Base-by-base conservation (phyloP, 2,113 vertebrate genomes). In the Uria lomvia region DNA sequence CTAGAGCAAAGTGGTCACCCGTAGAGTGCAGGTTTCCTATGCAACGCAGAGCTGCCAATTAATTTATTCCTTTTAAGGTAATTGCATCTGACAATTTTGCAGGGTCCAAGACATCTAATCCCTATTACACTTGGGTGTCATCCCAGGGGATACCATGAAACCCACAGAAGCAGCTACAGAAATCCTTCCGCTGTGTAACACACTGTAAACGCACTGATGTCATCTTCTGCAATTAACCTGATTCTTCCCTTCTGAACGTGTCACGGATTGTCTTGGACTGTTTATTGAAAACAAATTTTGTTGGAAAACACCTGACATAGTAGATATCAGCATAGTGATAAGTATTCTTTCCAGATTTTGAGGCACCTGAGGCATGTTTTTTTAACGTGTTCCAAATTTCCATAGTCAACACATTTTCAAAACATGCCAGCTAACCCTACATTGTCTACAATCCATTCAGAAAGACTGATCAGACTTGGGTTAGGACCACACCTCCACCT, bases 161-260 rank as follows among this genome's bases (percentile, higher is more conserved):
- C 38, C 9, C 26, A 4, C 50, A 56, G 36, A 47, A 86, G 43
- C 40, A 76, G 20, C 26, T 47, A 27, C 22, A 80, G 84, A 84
- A 66, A 45, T 74, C 42, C 76, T 87, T n/a, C 34, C 9, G 19
- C 32, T 7, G 1, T 36, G 18, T 62, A 88, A 47, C n/a, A 90
- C 23, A 5, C 1, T 2, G 8, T n/a, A 49, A 67, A 15, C 9
- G 30, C 2, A 4, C 13, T 45, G 40, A 32, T n/a, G n/a, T 4
- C 0, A 19, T 38, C 52, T 88, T 55, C 71, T 80, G 67, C 63
- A 66, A 26, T 60, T 53, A 79, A 43, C 26, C 20, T 62, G 23
- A 21, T 43, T 71, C 59, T 62, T 73, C 49, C 27, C 27, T 78
- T 82, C 43, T 75, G 42, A 82, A 24, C 24, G 15, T 67, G 49